Evolutionary conservation across 2,113 vertebrate species (phyloP), one percentile per base, ranked within the genome.

Genomic region (Actenoides hombroni): DNA sequence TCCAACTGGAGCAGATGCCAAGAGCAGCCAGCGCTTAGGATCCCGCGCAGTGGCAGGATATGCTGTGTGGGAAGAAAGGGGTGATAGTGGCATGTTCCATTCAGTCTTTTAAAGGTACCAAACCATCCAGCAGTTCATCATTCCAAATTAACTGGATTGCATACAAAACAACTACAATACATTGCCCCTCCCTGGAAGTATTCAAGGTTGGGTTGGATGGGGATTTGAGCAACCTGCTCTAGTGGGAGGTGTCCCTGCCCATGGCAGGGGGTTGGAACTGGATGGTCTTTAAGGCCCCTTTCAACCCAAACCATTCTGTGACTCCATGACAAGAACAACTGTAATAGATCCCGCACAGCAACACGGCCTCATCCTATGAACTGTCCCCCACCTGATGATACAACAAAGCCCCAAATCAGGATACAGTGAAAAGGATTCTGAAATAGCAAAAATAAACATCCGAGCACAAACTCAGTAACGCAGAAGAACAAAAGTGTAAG

Each of bases 321-420:
- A 31, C 20, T 46, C 40, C 31, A 10, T 25, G 6, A 2, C 16
- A 29, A 64, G 44, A 68, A 20, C 40, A 67, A 37, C 83, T 69
- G n/a, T 33, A 48, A n/a, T 0, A 61, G 40, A 69, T 56, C 18
- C 42, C 29, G 29, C 54, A 16, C 0, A 0, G 44, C 68, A 64
- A 61, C 24, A 13, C 0, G 0, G 4, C 23, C 35, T 86, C 17
- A 15, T 33, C 26, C 48, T 21, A 15, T 0, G 17, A 83, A 2
- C 44, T 7, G 16, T 35, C 42, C 42, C 35, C 28, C 8, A 8
- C 35, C 31, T 20, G 39, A 1, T 68, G 35, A 25, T 46, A n/a
- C 13, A 64, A 42, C 28, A 31, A 68, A 78, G 35, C 35, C 70
- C 75, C 17, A 11, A 28, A 51, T 16, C 21, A 29, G 40, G 44